Percentiles rank a stretch among this genome's conserved stretches.
These are phyloP conservation scores for Antennarius maculatus DNA, from an alignment of 2,797 vertebrate genomes.

Conservation along the genomic window DNA sequence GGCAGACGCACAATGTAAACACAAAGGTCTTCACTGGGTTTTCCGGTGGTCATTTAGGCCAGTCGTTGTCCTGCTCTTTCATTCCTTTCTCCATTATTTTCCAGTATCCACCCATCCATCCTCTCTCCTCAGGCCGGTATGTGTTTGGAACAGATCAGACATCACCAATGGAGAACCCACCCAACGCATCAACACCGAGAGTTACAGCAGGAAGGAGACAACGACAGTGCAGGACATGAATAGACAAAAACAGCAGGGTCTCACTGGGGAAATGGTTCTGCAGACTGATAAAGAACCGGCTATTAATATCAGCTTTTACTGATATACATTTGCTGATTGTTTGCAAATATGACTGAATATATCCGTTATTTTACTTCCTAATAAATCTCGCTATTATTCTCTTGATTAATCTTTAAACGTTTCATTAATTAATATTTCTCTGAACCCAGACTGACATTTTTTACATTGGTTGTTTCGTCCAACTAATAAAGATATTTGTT, in stretches of 20 bases:
- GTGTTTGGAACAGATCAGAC: conserved; percentile 49
- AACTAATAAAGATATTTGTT: neutral
- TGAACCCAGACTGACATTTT: neutral
- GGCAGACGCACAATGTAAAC: conserved; percentile 69
- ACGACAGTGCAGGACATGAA: conserved; percentile 50
- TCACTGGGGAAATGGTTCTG: conserved; percentile 56
- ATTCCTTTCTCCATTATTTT: conserved; percentile 68
- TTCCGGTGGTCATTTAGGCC: conserved; percentile 48
- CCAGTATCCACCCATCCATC: conserved; percentile 71
- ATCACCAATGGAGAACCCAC: conserved; percentile 39
- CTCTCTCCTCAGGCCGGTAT: conserved; percentile 62
- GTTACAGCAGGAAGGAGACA: conserved; percentile 72
- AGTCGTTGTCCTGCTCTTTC: conserved; percentile 51
- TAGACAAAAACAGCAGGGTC: conserved; percentile 55
- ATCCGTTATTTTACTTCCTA: neutral
- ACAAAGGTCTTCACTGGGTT: conserved; percentile 53
- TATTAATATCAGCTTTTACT: conserved; percentile 12
- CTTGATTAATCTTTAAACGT: neutral
- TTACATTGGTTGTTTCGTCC: neutral
- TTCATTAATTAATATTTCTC: neutral
- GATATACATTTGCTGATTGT: conserved; percentile 1
- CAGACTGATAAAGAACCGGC: conserved; percentile 43
- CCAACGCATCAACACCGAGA: conserved; percentile 61
- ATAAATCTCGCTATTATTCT: neutral
- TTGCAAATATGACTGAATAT: neutral